A percentile compares a stretch with the other conserved stretches of the same genome.
These are phyloP conservation scores for Garra rufa DNA, from an alignment of 2,113 vertebrate genomes.

Conservation along the genomic window DNA sequence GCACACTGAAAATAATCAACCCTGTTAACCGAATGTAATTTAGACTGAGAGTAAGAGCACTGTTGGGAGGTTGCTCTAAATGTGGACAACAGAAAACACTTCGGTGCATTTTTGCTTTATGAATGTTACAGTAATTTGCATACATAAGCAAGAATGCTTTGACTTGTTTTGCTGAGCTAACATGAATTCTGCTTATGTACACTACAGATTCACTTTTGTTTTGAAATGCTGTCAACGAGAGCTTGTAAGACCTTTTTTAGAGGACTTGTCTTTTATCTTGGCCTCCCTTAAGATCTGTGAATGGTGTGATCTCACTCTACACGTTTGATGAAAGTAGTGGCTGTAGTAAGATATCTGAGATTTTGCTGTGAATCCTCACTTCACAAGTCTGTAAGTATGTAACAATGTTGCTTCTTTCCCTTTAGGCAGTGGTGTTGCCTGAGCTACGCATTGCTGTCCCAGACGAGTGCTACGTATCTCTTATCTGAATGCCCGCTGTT, in stretches of 20 bases:
- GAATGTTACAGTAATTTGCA: conserved; percentile 3
- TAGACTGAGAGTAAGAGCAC: background rate
- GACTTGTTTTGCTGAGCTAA: conserved; percentile 9
- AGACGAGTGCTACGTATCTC: background rate
- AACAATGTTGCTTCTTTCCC: background rate
- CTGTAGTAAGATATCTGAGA: background rate
- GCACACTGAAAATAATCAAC: background rate
- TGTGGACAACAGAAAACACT: background rate
- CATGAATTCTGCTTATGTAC: conserved; percentile 3
- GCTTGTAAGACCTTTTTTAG: background rate
- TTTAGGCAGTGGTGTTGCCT: background rate
- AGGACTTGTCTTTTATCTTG: background rate
- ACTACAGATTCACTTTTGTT: background rate
- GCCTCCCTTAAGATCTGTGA: background rate
- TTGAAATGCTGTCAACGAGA: background rate
- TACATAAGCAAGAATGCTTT: conserved; percentile 5
- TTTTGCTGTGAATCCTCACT: background rate
- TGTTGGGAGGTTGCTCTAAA: background rate
- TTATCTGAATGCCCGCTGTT: background rate
- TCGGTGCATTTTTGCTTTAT: background rate
- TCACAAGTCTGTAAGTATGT: background rate
- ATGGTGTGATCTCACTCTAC: background rate
- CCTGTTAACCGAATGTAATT: background rate
- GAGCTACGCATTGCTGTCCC: too few relatives aligned
- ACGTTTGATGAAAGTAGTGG: background rate